Conservation (phyloP, 2,797 vertebrate genomes). For the Morelia viridis region DNA sequence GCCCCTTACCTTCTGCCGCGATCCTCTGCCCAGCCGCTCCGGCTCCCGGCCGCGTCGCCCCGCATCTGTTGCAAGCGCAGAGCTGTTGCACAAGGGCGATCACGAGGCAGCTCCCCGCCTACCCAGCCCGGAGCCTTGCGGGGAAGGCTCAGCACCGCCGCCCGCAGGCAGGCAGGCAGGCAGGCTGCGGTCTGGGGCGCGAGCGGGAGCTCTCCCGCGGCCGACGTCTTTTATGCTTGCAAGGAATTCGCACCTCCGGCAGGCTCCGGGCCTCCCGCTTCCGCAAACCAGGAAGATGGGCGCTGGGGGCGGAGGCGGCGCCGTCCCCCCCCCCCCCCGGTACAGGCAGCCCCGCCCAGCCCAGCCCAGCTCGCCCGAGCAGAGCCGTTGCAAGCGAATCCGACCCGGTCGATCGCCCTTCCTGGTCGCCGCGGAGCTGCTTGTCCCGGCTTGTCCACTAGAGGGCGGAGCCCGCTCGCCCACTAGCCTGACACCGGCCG, state of each 20-base stretch:
- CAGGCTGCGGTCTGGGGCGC: no score
- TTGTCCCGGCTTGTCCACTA: background rate
- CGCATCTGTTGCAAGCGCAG: background rate
- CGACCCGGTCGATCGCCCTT: no score
- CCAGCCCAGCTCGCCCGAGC: no score
- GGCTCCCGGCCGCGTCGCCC: background rate
- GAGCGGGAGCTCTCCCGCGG: no score
- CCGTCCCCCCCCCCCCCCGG: background rate
- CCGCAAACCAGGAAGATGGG: background rate
- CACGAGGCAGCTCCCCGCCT: background rate
- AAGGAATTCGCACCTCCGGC: background rate
- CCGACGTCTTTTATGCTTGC: no score
- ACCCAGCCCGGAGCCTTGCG: background rate
- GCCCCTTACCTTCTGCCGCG: background rate
- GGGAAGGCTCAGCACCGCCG: background rate
- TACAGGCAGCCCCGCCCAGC: background rate
- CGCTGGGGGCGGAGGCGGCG: background rate
- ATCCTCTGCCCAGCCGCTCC: background rate
- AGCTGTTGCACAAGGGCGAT: background rate
- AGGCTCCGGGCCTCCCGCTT: background rate
- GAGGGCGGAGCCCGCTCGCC: background rate
- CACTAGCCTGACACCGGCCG: background rate
- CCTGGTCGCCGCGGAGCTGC: background rate
- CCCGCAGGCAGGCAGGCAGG: background rate
- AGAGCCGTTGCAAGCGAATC: no score